These are phyloP conservation scores for Contarinia nasturtii DNA, from an alignment of 1,140 invertebrate genomes.

Conservation along the genomic window DNA sequence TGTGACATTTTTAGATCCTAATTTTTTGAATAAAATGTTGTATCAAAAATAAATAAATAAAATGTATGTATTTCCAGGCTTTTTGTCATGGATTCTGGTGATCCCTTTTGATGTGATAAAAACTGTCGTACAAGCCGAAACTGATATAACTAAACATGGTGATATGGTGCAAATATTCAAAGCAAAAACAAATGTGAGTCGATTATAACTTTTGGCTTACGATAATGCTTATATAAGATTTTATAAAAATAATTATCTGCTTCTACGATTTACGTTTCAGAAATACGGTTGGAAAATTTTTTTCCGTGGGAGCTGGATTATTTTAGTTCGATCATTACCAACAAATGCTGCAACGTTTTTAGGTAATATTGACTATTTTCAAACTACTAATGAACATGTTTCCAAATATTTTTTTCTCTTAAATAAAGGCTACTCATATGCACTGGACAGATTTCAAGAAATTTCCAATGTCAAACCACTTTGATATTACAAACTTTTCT, in stretches of 20 bases:
- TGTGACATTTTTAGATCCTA: too few species aligned
- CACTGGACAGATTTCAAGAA: too few species aligned
- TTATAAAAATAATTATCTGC: too few species aligned
- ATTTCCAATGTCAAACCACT: too few species aligned
- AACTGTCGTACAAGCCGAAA: constrained; percentile 49
- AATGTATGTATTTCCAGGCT: constrained; percentile 35
- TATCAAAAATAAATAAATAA: too few species aligned
- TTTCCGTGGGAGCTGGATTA: constrained; percentile 34
- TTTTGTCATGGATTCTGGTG: constrained; percentile 45
- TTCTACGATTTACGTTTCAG: constrained; percentile 14
- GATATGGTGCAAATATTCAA: constrained; percentile 19
- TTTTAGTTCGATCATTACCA: constrained; percentile 40
- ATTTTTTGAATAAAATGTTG: too few species aligned
- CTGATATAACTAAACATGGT: constrained; percentile 19
- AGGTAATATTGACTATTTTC: too few species aligned
- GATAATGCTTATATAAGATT: too few species aligned
- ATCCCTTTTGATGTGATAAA: constrained; percentile 62
- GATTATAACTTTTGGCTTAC: constrained; percentile 25
- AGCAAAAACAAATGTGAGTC: constrained; percentile 30
- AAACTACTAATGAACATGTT: too few species aligned
- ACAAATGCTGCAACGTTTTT: constrained; percentile 51
- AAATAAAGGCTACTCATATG: too few species aligned
- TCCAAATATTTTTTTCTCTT: too few species aligned
- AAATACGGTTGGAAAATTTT: constrained; percentile 32
- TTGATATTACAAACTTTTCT: too few species aligned